These are phyloP conservation scores for Procavia capensis DNA, from an alignment of 2,113 vertebrate genomes.

Conservation along the genomic window DNA sequence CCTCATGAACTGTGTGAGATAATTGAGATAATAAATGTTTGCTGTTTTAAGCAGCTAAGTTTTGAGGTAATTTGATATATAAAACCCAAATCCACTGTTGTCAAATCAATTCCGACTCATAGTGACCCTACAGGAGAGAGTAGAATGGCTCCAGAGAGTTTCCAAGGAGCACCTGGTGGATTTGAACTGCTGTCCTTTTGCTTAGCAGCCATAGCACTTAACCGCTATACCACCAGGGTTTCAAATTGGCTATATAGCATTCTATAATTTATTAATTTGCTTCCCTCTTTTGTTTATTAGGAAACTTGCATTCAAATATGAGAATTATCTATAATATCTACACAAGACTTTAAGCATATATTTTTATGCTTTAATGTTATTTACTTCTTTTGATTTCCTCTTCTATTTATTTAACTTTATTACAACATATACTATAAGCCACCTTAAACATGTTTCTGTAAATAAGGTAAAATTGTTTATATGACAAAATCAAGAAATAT, in stretches of 20 bases:
- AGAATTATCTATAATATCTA: neutral
- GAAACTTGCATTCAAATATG: neutral
- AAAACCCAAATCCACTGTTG: no score
- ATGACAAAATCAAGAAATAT: conserved; percentile 9
- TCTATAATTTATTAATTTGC: neutral
- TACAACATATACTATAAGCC: neutral
- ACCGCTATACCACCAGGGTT: no score
- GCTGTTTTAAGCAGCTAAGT: neutral
- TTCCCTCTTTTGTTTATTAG: neutral
- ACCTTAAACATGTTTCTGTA: neutral
- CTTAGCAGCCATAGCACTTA: no score
- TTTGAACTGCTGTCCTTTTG: no score
- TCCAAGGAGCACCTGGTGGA: no score
- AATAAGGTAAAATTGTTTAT: neutral
- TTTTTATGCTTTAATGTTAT: neutral
- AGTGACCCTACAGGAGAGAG: no score
- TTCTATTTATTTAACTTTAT: neutral
- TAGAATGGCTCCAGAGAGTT: no score
- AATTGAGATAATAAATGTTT: neutral
- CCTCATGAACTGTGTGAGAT: no score
- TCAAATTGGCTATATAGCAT: neutral
- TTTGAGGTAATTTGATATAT: neutral
- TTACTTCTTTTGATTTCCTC: neutral
- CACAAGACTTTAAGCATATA: neutral
- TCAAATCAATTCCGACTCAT: no score